Percentiles rank a stretch among this genome's conserved stretches.
Evolutionary conservation across 2,797 vertebrate genomes (phyloP).

Genomic region (Squalus acanthias): DNA sequence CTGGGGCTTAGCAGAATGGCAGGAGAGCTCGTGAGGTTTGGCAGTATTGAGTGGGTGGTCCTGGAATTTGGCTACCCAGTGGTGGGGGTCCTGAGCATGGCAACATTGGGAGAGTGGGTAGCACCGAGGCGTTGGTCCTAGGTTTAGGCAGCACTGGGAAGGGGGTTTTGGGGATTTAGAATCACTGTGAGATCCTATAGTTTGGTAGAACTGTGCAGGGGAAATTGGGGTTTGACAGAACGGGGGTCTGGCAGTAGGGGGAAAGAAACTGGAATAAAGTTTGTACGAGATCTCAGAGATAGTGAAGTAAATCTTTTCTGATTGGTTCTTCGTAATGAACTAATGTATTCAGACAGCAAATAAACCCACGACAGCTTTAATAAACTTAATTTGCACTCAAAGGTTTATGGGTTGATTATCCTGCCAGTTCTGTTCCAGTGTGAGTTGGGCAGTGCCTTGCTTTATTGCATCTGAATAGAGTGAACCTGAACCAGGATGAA

Average conservation of each 20-base stretch:
- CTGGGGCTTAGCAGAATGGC: conserved; percentile 50
- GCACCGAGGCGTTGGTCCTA: not conserved
- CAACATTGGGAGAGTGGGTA: not conserved
- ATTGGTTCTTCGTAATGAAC: not conserved
- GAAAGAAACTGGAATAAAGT: not conserved
- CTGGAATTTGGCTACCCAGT: not conserved
- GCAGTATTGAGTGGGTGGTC: not conserved
- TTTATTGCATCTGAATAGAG: too few relatives aligned
- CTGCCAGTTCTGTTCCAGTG: not conserved
- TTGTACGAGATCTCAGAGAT: not conserved
- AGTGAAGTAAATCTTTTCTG: not conserved
- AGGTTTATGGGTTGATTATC: not conserved
- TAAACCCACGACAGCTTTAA: not conserved
- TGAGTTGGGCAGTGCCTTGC: not conserved
- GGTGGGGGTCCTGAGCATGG: not conserved
- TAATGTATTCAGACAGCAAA: not conserved
- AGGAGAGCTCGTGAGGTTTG: conserved; percentile 42
- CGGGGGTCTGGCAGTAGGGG: not conserved
- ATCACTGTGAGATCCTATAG: not conserved
- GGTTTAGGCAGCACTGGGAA: not conserved
- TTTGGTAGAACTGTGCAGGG: too few relatives aligned
- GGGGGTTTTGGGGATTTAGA: not conserved
- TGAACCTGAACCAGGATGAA: too few relatives aligned
- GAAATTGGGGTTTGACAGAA: not conserved
- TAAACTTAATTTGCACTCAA: not conserved